These are phyloP conservation scores for Paramormyrops hopkinsi DNA, from an alignment of 2,797 vertebrate genomes.

Conservation along the genomic window DNA sequence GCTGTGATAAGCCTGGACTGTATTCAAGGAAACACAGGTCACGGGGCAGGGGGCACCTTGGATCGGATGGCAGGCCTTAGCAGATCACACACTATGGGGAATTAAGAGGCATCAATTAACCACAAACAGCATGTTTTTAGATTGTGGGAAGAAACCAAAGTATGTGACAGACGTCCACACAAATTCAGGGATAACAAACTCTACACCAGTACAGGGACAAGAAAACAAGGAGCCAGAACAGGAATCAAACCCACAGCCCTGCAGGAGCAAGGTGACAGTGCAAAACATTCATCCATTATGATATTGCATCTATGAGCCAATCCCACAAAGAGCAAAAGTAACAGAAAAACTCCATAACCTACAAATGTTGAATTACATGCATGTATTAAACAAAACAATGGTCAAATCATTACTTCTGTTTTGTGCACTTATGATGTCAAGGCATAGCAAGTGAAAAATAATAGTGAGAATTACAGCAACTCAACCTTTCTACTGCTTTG, in stretches of 20 bases:
- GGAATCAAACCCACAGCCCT: not conserved
- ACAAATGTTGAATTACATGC: not conserved
- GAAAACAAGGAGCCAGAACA: not conserved
- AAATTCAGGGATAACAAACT: not conserved
- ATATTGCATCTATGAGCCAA: not conserved
- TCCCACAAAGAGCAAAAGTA: not conserved
- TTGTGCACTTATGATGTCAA: slow-evolving; percentile 62
- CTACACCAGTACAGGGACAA: not conserved
- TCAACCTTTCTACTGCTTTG: slow-evolving; percentile 87
- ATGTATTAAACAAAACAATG: not conserved
- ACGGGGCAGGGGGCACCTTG: not conserved
- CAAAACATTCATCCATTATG: not conserved
- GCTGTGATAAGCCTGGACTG: not conserved
- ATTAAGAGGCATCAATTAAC: not conserved
- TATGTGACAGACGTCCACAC: not conserved
- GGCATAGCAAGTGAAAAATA: slow-evolving; percentile 48
- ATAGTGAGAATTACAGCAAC: slow-evolving; percentile 76
- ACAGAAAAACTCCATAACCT: not conserved
- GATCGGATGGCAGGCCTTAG: not conserved
- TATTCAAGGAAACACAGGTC: not conserved
- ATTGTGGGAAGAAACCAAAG: not conserved
- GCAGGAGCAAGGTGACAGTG: not conserved
- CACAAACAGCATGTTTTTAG: not conserved
- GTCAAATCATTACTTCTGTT: slow-evolving; percentile 31
- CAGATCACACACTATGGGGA: not conserved